phyloP scores from a whole-genome alignment of 2,888 invertebrate genomes.

The Spilosoma lubricipeda region DNA sequence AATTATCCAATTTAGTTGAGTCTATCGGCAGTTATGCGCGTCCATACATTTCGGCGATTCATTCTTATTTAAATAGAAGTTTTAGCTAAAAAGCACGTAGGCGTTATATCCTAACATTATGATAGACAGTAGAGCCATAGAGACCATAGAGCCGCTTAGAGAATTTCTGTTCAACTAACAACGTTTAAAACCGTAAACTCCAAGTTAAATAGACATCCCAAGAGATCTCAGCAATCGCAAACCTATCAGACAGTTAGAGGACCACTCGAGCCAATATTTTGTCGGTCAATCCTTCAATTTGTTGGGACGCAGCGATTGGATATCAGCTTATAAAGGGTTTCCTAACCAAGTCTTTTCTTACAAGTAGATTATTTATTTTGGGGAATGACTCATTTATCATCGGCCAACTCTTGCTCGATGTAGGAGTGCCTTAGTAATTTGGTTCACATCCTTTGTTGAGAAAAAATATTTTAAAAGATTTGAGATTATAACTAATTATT shows the following conservation, averaged over 20 bases:
- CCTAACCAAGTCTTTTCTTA: conserved; percentile 35
- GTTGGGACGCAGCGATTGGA: conserved; percentile 35
- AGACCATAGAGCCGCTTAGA: too few species aligned
- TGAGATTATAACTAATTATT: background rate
- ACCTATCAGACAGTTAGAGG: conserved; percentile 23
- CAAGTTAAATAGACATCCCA: background rate
- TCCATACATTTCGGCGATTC: too few species aligned
- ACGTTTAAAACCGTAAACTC: background rate
- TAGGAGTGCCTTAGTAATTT: conserved; percentile 36
- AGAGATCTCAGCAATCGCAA: conserved; percentile 26
- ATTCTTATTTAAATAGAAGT: too few species aligned
- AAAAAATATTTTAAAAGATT: background rate
- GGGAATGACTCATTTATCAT: conserved; percentile 46
- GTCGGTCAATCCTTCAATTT: conserved; percentile 40
- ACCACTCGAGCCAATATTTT: conserved; percentile 23
- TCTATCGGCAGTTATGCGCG: too few species aligned
- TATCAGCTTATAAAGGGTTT: conserved; percentile 35
- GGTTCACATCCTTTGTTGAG: background rate
- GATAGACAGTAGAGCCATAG: background rate
- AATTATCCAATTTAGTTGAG: too few species aligned
- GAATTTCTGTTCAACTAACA: background rate
- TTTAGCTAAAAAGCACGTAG: background rate
- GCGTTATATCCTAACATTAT: background rate
- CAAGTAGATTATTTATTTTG: conserved; percentile 56
- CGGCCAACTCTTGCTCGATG: conserved; percentile 56